Conservation (phyloP, 2,888 invertebrate genomes). For the Chirona hameri region DNA sequence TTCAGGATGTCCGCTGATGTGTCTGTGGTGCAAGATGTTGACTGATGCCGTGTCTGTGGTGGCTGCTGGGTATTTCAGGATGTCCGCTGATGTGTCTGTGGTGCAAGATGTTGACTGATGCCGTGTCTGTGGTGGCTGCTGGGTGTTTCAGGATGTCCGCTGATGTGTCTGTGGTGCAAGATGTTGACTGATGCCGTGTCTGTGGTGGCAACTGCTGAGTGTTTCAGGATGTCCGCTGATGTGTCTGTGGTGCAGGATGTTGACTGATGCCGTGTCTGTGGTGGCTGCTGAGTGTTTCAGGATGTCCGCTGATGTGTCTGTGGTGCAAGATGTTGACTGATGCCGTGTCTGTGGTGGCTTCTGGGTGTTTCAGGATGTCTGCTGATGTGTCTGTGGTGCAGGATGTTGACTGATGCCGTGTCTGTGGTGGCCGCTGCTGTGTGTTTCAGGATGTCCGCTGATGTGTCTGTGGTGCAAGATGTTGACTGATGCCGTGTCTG, state of each 20-base stretch:
- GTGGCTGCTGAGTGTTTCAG: neutral
- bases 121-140: neutral
- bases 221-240: neutral
- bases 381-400: neutral
- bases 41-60: neutral
- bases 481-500: too few species aligned
- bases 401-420: too few species aligned
- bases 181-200: conserved; percentile 51
- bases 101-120: conserved; percentile 55
- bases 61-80: neutral
- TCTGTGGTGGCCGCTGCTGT: too few species aligned
- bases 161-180: conserved; percentile 45
- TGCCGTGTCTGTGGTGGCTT: neutral
- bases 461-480: too few species aligned
- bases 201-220: neutral
- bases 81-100: neutral
- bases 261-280: conserved; percentile 42
- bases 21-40: conserved; percentile 55
- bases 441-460: conserved; percentile 57
- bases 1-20: neutral
- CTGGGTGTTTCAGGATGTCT: neutral
- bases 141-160: neutral
- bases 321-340: conserved; percentile 55
- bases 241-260: conserved; percentile 53
- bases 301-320: neutral